Evolutionary conservation across 2,113 vertebrate species (phyloP).

Genomic region (Corvus cornix): DNA sequence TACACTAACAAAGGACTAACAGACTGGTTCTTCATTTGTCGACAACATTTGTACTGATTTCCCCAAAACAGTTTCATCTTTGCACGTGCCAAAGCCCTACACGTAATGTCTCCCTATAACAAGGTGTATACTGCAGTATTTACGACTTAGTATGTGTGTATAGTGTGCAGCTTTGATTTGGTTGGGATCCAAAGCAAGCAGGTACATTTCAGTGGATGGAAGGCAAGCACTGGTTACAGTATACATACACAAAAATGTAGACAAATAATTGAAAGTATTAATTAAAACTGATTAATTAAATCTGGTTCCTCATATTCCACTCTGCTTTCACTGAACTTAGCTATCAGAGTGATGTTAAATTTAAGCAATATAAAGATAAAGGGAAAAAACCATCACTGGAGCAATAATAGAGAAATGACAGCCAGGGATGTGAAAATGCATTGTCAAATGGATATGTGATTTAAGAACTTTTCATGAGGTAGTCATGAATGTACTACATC

Average conservation of each 20-base stretch:
- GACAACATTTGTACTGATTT: not conserved
- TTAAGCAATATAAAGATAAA: not conserved
- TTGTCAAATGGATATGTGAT: not conserved
- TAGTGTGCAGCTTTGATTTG: not conserved
- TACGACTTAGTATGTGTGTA: not conserved
- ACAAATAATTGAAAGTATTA: not conserved
- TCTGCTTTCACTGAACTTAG: not conserved
- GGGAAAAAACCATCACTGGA: not conserved
- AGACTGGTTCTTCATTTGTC: not conserved
- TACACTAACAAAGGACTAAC: not conserved
- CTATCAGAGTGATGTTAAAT: not conserved
- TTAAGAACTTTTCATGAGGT: not conserved
- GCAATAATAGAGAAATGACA: not conserved
- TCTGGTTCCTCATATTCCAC: not conserved
- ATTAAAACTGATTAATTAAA: not conserved
- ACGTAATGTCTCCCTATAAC: fast-evolving
- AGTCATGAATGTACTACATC: not conserved
- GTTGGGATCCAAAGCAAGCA: not conserved
- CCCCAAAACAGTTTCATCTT: not conserved
- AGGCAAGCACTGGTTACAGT: not conserved
- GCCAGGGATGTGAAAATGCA: not conserved
- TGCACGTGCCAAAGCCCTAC: not conserved
- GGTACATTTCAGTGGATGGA: fast-evolving
- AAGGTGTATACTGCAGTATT: not conserved
- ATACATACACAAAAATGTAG: not conserved